These are phyloP conservation scores for Listrodromus nycthemerus DNA, from an alignment of 2,888 invertebrate species.

Conservation along the genomic window DNA sequence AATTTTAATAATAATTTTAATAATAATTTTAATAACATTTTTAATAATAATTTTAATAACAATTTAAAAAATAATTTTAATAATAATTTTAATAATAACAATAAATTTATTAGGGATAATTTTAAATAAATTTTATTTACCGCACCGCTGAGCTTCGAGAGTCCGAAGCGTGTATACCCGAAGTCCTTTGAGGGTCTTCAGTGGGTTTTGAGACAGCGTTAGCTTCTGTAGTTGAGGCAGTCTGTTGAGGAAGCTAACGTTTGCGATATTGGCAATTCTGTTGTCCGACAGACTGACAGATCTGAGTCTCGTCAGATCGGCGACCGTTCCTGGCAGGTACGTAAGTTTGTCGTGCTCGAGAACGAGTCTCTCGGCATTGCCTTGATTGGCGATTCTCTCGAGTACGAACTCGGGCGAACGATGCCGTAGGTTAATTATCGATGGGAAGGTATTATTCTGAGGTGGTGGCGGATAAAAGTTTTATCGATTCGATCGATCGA, in stretches of 20 bases:
- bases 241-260: slow-evolving; percentile 35
- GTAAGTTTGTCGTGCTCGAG: slow-evolving; percentile 85
- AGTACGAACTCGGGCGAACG: slow-evolving; percentile 15
- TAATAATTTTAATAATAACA: no score
- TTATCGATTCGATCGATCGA: slow-evolving; percentile 1
- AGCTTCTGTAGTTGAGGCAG: slow-evolving; percentile 36
- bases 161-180: slow-evolving; percentile 20
- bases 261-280: slow-evolving; percentile 86
- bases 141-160: slow-evolving; percentile 49
- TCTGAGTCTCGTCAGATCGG: slow-evolving; percentile 86
- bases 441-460: slow-evolving; percentile 29
- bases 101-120: not conserved
- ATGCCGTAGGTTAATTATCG: slow-evolving; percentile 27
- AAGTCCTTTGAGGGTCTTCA: slow-evolving; percentile 48
- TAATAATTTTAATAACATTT: no score
- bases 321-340: slow-evolving; percentile 84
- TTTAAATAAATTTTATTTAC: slow-evolving; percentile 25
- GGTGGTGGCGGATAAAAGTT: not conserved
- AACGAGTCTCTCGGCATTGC: slow-evolving; percentile 78
- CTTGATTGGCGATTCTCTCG: not conserved
- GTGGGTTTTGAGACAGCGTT: slow-evolving; percentile 46
- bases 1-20: no score
- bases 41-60: no score
- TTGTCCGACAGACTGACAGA: slow-evolving; percentile 87
- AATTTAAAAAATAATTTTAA: no score